A percentile compares a stretch with the other conserved stretches of the same genome.
phyloP scores from a whole-genome alignment of 2,113 vertebrate genomes.

The Psammodynastes pulverulentus region DNA sequence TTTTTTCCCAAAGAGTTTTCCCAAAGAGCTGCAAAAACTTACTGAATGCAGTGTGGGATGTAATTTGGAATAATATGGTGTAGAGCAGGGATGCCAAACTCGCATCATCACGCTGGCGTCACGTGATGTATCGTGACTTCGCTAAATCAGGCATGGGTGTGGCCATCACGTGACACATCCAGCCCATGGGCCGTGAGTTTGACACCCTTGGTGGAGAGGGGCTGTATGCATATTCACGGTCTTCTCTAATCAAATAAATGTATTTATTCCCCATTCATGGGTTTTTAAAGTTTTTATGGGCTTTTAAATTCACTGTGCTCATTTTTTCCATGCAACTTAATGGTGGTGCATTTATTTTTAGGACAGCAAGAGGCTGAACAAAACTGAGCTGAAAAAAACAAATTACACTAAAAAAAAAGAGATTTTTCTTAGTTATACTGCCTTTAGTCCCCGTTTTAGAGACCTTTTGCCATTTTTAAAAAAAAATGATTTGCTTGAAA shows the following conservation, averaged over 20 bases:
- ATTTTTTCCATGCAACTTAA: not conserved
- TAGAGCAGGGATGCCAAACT: too few species aligned
- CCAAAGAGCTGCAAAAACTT: not conserved
- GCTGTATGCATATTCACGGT: not conserved
- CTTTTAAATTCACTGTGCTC: not conserved
- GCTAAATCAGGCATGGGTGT: too few species aligned
- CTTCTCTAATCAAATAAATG: not conserved
- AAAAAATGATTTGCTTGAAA: not conserved
- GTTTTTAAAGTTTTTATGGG: not conserved
- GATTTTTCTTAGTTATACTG: not conserved
- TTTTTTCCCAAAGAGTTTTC: not conserved
- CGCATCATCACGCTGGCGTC: rapidly evolving
- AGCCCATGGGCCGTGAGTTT: too few species aligned
- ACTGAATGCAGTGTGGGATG: not conserved
- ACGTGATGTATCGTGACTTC: too few species aligned
- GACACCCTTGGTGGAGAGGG: too few species aligned
- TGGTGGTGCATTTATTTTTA: not conserved
- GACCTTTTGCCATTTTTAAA: not conserved
- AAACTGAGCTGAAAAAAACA: not conserved
- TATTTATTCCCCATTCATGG: not conserved
- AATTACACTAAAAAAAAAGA: not conserved
- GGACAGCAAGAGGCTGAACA: not conserved
- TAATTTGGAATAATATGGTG: not conserved
- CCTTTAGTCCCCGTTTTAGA: not conserved
- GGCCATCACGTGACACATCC: too few species aligned